These are phyloP conservation scores for Picus viridis DNA, from an alignment of 2,797 vertebrate species.

Conservation along the genomic window DNA sequence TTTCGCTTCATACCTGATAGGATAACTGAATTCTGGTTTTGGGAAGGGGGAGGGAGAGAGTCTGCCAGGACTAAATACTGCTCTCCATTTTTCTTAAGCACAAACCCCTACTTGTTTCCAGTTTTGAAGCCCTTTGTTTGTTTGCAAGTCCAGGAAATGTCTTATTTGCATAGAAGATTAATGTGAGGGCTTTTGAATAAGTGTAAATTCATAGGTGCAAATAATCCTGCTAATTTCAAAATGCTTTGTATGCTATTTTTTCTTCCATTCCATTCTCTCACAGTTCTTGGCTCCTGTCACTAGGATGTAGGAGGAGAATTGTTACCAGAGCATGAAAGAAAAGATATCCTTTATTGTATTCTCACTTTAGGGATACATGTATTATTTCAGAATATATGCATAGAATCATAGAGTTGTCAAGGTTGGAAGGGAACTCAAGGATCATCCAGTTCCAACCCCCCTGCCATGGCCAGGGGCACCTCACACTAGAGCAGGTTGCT, in stretches of 20 bases:
- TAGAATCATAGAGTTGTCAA: too few species aligned
- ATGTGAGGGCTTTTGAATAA: not conserved
- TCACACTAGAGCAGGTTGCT: too few species aligned
- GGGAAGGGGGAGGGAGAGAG: not conserved
- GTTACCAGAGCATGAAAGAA: not conserved
- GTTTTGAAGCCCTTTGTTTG: not conserved
- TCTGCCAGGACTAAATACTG: not conserved
- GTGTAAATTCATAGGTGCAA: not conserved
- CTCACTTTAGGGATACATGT: not conserved
- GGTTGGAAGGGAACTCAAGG: too few species aligned
- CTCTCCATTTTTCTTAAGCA: not conserved
- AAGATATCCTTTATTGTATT: not conserved
- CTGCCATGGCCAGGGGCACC: too few species aligned
- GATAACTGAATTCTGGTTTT: not conserved
- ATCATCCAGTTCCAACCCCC: too few species aligned
- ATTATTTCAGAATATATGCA: conserved; percentile 3
- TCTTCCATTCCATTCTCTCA: conserved; percentile 9
- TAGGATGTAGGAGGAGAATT: not conserved
- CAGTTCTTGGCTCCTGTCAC: not conserved
- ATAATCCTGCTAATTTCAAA: not conserved
- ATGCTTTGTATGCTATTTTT: not conserved
- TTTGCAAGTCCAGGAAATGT: not conserved
- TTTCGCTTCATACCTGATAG: not conserved
- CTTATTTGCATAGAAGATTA: not conserved
- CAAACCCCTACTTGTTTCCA: not conserved